Base-by-base conservation (phyloP, 2,888 invertebrate genomes). In the Ferdinandea cuprea region DNA sequence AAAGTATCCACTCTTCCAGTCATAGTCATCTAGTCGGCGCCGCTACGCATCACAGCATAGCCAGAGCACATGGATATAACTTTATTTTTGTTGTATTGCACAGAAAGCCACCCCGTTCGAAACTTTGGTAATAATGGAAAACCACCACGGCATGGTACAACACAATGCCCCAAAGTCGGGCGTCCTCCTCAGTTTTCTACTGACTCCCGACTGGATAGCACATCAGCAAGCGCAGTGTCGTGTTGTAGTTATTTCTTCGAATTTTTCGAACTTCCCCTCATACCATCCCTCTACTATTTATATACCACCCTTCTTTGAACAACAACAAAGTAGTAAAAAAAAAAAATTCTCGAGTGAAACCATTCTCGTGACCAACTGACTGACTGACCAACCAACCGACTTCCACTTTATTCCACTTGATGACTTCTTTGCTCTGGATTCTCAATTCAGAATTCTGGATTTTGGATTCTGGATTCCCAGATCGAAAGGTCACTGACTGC, bases 191-290 rank as follows among this genome's bases (percentile, higher is more conserved):
- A 83, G 83, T 83, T 83, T 83, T 73, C 35, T 83, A 78, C 72
- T 68, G 78, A 83, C 83, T 78, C 78, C 78, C 78, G 68, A 66
- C 52, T 48, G 78, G 78, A 78, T 68, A 83, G 68, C 68, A 83
- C 83, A 73, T 30, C 56, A 73, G 68, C 56, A 61, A 44, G 15
- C 32, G 21, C 32, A 63, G 78, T 68, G 17, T 58, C 54, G 61
- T 32, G 68, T 35, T 68, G 68, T 73, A 46, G 66, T 63, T 66
- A 68, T 54, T 72, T 78, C 54, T 76, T 76, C 68, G 59, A 61
- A 76, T 48, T 66, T 72, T 74, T 74, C 74, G 73, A 79, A 79
- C 48, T 83, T 78, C 68, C 83, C 83, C 77, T 78, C 15, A 77
- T 35, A 71, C 69, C 65, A 61, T 8, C 76, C 76, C 69, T 71